Conservation (phyloP, 2,113 vertebrate genomes). For the Ariopsis seemanni region DNA sequence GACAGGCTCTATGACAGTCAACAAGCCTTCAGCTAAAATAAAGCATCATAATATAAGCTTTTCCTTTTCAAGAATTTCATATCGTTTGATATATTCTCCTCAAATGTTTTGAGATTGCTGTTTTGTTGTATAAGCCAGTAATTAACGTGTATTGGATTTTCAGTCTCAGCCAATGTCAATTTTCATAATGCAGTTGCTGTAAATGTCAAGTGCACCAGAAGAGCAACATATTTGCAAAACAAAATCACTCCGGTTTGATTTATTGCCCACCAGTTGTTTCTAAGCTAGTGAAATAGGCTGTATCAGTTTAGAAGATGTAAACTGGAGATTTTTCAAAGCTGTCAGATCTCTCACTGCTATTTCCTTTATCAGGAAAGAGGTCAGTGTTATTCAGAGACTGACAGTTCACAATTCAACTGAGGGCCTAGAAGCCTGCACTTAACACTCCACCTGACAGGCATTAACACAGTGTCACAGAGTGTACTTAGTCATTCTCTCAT, state of each 20-base stretch:
- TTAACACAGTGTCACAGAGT: conserved; percentile 36
- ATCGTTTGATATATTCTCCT: not conserved
- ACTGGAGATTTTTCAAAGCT: conserved; percentile 18
- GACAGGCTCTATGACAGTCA: not conserved
- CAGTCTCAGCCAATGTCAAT: conserved; percentile 1
- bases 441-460: conserved; percentile 33
- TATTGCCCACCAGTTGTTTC: conserved; percentile 21
- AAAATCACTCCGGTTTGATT: conserved; percentile 7
- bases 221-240: conserved; percentile 32
- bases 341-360: conserved; percentile 11
- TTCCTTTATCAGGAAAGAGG: conserved; percentile 36
- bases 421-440: conserved; percentile 30
- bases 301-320: not conserved
- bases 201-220: conserved; percentile 28
- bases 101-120: not conserved
- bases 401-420: conserved; percentile 27
- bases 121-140: not conserved
- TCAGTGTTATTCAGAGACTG: conserved; percentile 26
- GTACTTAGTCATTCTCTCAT: conserved; percentile 23
- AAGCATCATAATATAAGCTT: not conserved
- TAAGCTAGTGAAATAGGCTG: conserved; percentile 4
- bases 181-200: not conserved
- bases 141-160: not conserved
- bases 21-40: not conserved
- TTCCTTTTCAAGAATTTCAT: not conserved